phyloP scores from a whole-genome alignment of 2,113 vertebrate genomes.

The Pterocles orientalis region DNA sequence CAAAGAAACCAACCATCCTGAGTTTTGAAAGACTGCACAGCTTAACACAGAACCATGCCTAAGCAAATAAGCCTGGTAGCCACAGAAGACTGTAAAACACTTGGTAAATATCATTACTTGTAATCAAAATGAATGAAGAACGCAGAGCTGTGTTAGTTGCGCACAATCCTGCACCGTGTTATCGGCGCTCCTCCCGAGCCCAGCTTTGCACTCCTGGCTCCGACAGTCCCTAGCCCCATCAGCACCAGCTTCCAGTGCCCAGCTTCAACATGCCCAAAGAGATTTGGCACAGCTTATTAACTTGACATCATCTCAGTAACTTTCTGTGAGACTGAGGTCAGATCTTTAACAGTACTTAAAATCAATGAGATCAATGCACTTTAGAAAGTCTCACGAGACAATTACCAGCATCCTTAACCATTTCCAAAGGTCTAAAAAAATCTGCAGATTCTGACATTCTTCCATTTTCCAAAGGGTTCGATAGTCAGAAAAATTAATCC shows the following conservation, averaged over 20 bases:
- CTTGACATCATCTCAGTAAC: neutral
- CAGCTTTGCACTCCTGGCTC: neutral
- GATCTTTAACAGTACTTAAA: neutral
- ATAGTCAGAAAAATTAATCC: neutral
- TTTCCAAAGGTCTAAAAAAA: neutral
- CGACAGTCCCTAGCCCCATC: neutral
- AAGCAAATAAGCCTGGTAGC: neutral
- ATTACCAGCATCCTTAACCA: neutral
- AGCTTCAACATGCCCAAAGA: neutral
- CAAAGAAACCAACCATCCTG: neutral
- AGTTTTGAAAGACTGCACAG: neutral
- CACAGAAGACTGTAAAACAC: neutral
- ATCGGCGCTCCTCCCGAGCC: neutral
- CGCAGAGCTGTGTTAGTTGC: neutral
- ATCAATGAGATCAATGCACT: neutral
- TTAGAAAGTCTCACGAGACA: neutral
- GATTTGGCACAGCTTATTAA: neutral
- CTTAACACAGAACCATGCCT: neutral
- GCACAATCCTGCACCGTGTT: neutral
- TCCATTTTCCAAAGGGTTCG: neutral
- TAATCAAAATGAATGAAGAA: neutral
- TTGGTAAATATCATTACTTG: neutral
- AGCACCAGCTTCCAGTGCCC: neutral
- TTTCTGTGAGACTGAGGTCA: neutral
- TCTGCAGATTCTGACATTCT: neutral